Conservation (phyloP, 2,113 vertebrate species). For the Todiramphus chloris region DNA sequence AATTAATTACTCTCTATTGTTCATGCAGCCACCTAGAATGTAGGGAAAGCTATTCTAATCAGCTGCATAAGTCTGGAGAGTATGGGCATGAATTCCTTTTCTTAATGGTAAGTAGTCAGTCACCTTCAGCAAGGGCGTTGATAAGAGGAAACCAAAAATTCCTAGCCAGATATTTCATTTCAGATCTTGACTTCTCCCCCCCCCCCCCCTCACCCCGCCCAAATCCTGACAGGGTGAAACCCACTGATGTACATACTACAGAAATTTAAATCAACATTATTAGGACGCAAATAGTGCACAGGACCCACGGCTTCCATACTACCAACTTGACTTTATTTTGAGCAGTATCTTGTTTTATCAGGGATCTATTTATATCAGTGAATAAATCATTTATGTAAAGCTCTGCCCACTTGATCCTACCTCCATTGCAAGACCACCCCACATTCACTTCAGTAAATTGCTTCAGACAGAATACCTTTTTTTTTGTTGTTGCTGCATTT, state of each 20-base stretch:
- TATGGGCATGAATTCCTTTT: neutral
- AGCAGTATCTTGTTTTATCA: neutral
- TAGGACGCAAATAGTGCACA: neutral
- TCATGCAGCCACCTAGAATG: neutral
- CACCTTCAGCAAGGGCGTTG: neutral
- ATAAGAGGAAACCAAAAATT: neutral
- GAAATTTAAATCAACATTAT: neutral
- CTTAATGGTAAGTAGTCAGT: neutral
- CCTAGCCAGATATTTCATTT: neutral
- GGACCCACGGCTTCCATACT: neutral
- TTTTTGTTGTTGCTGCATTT: neutral
- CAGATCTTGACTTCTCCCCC: neutral
- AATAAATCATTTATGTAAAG: neutral
- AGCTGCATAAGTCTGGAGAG: neutral
- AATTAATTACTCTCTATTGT: neutral
- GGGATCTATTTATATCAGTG: neutral
- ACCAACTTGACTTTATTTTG: neutral
- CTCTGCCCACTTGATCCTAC: neutral
- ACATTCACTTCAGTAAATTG: neutral
- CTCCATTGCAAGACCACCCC: neutral
- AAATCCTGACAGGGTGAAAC: neutral
- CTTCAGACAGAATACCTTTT: neutral
- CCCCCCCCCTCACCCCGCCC: too few species aligned
- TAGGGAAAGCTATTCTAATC: neutral
- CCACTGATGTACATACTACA: neutral